These are phyloP conservation scores for Panopea generosa DNA, from an alignment of 2,888 invertebrate species.

Conservation along the genomic window DNA sequence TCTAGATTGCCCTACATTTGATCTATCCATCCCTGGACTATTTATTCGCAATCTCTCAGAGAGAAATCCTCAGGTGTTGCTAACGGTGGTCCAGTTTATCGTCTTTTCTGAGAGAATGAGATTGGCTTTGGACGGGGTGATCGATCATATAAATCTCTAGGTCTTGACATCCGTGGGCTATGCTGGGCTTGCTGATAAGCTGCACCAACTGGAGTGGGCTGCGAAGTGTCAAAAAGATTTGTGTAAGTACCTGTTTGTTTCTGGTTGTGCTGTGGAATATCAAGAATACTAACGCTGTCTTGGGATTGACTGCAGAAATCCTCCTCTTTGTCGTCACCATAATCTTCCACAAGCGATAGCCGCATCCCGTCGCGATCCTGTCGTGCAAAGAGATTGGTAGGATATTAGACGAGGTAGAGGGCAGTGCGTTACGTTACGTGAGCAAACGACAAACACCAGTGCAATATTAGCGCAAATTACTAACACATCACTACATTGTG, in stretches of 20 bases:
- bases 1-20: slow-evolving; percentile 40
- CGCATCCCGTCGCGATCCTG: slow-evolving; percentile 64
- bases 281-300: slow-evolving; percentile 67
- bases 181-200: slow-evolving; percentile 53
- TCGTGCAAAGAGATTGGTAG: slow-evolving; percentile 62
- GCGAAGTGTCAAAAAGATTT: slow-evolving; percentile 80
- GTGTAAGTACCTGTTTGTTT: slow-evolving; percentile 79
- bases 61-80: slow-evolving; percentile 74
- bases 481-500: neutral
- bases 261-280: slow-evolving; percentile 59
- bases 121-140: slow-evolving; percentile 56
- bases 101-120: slow-evolving; percentile 3
- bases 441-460: slow-evolving; percentile 42
- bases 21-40: slow-evolving; percentile 68
- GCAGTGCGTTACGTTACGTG: slow-evolving; percentile 49
- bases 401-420: slow-evolving; percentile 45
- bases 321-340: slow-evolving; percentile 70
- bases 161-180: slow-evolving; percentile 56
- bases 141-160: slow-evolving; percentile 46
- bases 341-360: slow-evolving; percentile 61
- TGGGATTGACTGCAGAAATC: slow-evolving; percentile 70
- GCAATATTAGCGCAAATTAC: slow-evolving; percentile 14
- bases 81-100: slow-evolving; percentile 59
- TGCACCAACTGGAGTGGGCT: slow-evolving; percentile 68
- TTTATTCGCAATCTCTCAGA: slow-evolving; percentile 61